Conservation (phyloP, 2,888 invertebrate species). For the Rosalia funebris region DNA sequence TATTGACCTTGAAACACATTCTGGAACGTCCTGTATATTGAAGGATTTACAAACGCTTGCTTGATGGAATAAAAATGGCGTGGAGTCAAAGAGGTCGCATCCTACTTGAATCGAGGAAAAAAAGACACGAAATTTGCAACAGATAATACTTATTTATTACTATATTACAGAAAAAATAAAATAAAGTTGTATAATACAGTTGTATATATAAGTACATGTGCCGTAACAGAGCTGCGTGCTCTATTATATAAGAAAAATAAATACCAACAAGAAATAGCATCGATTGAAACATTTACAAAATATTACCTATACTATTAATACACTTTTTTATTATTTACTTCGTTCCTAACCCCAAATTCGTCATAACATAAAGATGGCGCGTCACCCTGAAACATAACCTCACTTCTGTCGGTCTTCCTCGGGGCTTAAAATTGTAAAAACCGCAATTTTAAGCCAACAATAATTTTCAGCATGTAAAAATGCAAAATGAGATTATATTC, state of each 20-base stretch:
- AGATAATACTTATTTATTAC: slow-evolving; percentile 62
- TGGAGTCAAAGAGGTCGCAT: too few relatives aligned
- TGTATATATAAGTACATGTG: slow-evolving; percentile 59
- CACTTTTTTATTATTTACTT: slow-evolving; percentile 33
- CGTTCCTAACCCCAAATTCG: slow-evolving; percentile 37
- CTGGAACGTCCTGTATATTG: too few relatives aligned
- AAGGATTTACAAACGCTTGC: too few relatives aligned
- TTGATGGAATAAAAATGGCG: too few relatives aligned
- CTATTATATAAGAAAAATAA: slow-evolving; percentile 48
- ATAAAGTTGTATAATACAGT: slow-evolving; percentile 56
- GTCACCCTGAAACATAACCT: background rate
- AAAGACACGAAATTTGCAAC: slow-evolving; percentile 44
- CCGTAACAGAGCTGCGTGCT: slow-evolving; percentile 57
- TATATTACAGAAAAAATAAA: slow-evolving; percentile 60
- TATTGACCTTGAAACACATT: too few relatives aligned
- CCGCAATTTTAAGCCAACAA: too few relatives aligned
- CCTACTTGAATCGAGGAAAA: background rate
- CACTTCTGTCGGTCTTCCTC: too few relatives aligned
- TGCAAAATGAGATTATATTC: background rate
- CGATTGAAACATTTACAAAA: slow-evolving; percentile 49
- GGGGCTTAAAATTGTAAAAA: too few relatives aligned
- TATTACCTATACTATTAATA: slow-evolving; percentile 39
- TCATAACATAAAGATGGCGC: background rate
- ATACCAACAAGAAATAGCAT: slow-evolving; percentile 52
- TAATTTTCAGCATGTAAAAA: too few relatives aligned